These are phyloP conservation scores for Seriola quinqueradiata DNA, from an alignment of 2,113 vertebrate genomes.

Conservation along the genomic window DNA sequence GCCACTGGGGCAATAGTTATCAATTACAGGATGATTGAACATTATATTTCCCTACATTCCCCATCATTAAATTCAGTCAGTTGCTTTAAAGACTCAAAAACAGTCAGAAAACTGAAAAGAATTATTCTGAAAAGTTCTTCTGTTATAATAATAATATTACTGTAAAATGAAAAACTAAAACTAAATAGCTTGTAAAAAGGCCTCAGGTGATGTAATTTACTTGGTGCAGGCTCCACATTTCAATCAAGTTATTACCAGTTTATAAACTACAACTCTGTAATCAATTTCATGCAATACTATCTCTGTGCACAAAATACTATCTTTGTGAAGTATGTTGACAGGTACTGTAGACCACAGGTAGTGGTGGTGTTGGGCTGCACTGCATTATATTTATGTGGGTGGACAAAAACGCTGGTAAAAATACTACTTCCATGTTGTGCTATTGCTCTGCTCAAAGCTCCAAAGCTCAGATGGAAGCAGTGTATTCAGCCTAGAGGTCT, in stretches of 20 bases:
- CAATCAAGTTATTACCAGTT: no score
- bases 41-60: no score
- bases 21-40: not conserved
- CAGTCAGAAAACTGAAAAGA: not conserved
- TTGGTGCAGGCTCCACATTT: not conserved
- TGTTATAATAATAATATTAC: not conserved
- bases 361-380: not conserved
- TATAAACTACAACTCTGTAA: not conserved
- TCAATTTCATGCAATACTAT: not conserved
- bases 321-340: not conserved
- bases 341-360: not conserved
- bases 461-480: conserved; percentile 13
- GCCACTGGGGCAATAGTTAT: not conserved
- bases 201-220: not conserved
- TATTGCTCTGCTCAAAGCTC: not conserved
- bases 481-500: conserved; percentile 3
- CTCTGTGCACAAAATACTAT: not conserved
- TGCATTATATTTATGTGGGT: not conserved
- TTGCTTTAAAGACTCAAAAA: no score
- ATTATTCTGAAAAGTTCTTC: not conserved
- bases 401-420: not conserved
- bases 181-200: not conserved
- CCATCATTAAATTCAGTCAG: no score
- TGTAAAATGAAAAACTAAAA: not conserved
- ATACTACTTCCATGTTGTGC: not conserved